phyloP scores from a whole-genome alignment of 1,140 invertebrate species.

The Catajapyx aquilonaris region DNA sequence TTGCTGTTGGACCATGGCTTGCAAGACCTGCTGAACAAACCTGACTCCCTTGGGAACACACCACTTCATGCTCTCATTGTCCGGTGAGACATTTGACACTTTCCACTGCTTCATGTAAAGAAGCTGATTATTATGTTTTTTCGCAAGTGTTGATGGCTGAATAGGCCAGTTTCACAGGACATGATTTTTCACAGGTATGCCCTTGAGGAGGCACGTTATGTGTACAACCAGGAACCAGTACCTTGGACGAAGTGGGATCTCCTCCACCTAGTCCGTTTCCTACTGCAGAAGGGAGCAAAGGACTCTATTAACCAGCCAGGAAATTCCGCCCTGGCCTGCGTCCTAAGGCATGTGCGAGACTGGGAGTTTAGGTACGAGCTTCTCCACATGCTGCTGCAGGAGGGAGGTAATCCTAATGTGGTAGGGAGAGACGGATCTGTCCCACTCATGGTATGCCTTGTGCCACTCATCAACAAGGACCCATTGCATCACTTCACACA shows the following conservation, averaged over 20 bases:
- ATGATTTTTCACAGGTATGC: conserved; percentile 29
- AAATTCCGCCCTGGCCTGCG: conserved; percentile 46
- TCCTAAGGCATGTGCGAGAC: conserved; percentile 45
- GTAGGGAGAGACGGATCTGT: conserved; percentile 46
- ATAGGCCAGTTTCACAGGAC: neutral
- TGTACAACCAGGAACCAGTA: conserved; percentile 26
- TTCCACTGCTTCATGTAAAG: no score
- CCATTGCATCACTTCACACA: conserved; percentile 49
- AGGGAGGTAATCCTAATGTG: conserved; percentile 42
- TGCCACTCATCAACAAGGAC: conserved; percentile 52
- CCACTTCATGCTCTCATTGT: conserved; percentile 40
- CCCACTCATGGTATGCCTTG: conserved; percentile 47
- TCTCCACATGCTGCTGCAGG: conserved; percentile 42
- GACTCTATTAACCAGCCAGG: conserved; percentile 44
- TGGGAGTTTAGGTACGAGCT: conserved; percentile 54
- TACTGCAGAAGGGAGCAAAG: conserved; percentile 38
- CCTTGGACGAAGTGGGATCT: conserved; percentile 51
- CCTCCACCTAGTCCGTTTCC: conserved; percentile 35
- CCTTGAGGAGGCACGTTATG: conserved; percentile 42
- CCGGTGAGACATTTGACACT: conserved; percentile 14
- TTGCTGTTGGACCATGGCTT: conserved; percentile 41
- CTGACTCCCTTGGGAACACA: conserved; percentile 41
- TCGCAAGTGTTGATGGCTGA: neutral
- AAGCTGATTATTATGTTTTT: neutral
- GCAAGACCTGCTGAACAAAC: conserved; percentile 45